Evolutionary conservation across 2,113 vertebrate genomes (phyloP).

Genomic region (Muntiacus muntjak): DNA sequence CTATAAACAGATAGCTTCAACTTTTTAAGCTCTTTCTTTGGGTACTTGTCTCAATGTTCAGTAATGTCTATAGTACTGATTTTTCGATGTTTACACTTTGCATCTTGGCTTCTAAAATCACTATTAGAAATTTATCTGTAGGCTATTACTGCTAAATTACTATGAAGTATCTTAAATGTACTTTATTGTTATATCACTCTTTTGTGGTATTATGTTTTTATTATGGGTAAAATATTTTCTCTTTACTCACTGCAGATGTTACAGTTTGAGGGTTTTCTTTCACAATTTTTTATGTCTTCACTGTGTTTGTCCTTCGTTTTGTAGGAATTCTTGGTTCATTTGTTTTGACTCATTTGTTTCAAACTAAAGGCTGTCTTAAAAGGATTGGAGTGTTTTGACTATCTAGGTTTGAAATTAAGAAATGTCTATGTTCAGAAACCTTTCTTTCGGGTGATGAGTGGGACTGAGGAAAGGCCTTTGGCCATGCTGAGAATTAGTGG

Average conservation of each 20-base stretch:
- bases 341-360: neutral
- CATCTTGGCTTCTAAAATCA: neutral
- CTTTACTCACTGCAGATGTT: neutral
- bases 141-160: neutral
- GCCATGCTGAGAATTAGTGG: neutral
- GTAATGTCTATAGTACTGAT: neutral
- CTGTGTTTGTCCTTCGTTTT: neutral
- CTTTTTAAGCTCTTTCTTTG: neutral
- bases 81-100: neutral
- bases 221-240: neutral
- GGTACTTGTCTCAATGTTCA: neutral
- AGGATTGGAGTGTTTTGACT: neutral
- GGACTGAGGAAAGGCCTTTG: neutral
- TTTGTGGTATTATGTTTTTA: neutral
- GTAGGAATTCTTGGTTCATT: neutral
- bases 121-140: neutral
- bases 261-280: neutral
- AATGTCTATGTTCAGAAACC: neutral
- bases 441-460: neutral
- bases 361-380: neutral
- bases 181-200: neutral
- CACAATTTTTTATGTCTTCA: neutral
- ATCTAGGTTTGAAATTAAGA: neutral
- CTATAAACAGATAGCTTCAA: neutral
- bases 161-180: neutral